Base-by-base conservation (phyloP, 2,113 vertebrate species). In the Pongo pygmaeus region DNA sequence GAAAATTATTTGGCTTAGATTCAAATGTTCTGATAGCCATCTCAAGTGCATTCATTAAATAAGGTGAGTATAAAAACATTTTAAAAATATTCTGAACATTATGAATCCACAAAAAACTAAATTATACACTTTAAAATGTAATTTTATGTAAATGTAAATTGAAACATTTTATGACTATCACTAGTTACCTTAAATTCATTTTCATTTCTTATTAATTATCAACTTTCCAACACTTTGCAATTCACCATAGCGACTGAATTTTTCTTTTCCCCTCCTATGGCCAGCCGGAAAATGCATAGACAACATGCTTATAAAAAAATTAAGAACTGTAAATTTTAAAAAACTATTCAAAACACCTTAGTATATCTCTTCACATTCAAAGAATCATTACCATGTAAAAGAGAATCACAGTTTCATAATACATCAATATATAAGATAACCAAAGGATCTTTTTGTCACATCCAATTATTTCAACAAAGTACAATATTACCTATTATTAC, bases 31-130 rank as follows among this genome's bases (percentile, higher is more conserved):
- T 91, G 5, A 86, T 90, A 46, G 40, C 18, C 20, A 89, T 23
- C 50, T 93, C 59, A 88, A 91, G 67, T 88, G 35, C 57, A 96
- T 32, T 72, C 72, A 79, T 59, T 78, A 86, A 93, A 96, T 86
- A 27, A 88, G 85, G 16, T 61, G 14, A 5, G 4, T 61, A 35
- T 69, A 92, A 94, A 95, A 96, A 74, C 5, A 61, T 78, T 74
- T 35, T 78, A 5, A 59, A n/a, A 93, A 72, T 78, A 23, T 48
- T 50, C 35, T 61, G 35, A 87, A 69, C 14, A 10, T 90, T 57
- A 89, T 40, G 40, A 93, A 89, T 50, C 57, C 52, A 50, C 27
- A 89, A 61, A 79, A 86, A 93, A 64, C 25, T 20, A 93, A 55
- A 50, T 43, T 78, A 64, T 35, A 72, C 0, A 50, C 14, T n/a